Evolutionary conservation across 2,113 vertebrate species (phyloP).

Genomic region (Myocastor coypus): DNA sequence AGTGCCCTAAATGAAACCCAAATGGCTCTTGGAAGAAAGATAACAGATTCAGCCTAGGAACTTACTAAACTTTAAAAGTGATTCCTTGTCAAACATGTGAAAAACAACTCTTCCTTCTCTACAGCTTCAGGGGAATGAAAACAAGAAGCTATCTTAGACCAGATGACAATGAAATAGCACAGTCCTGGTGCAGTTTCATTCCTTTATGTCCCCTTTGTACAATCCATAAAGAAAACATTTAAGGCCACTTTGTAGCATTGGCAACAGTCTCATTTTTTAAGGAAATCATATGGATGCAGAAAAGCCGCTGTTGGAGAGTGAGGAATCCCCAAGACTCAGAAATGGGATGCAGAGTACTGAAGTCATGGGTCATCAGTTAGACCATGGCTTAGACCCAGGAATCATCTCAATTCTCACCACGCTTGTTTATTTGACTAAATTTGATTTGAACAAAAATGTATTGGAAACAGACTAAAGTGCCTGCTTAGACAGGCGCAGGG

Average conservation of each 20-base stretch:
- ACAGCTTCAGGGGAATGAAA: constrained; percentile 74
- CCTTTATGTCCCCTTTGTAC: constrained; percentile 71
- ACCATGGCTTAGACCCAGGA: constrained; percentile 57
- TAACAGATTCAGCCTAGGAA: constrained; percentile 66
- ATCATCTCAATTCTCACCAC: constrained; percentile 43
- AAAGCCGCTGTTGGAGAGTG: constrained; percentile 57
- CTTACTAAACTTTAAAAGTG: constrained; percentile 78
- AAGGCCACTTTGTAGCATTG: constrained; percentile 74
- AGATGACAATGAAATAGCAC: constrained; percentile 79
- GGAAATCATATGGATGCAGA: constrained; percentile 71
- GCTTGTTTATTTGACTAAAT: constrained; percentile 62
- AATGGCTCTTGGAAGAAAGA: constrained; percentile 72
- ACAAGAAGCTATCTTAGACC: constrained; percentile 79
- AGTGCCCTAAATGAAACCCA: constrained; percentile 69
- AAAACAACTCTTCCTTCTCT: constrained; percentile 77
- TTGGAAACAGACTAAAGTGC: not conserved
- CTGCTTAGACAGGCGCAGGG: too few species aligned
- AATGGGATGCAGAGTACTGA: constrained; percentile 36
- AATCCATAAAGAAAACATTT: constrained; percentile 74
- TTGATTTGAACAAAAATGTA: constrained; percentile 57
- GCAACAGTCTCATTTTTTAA: constrained; percentile 73
- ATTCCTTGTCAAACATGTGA: constrained; percentile 82
- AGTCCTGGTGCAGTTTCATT: constrained; percentile 50
- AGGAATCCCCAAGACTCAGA: constrained; percentile 16
- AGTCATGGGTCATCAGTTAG: constrained; percentile 44